Conservation (phyloP, 2,797 vertebrate species). For the Tauraco hartlaubi region DNA sequence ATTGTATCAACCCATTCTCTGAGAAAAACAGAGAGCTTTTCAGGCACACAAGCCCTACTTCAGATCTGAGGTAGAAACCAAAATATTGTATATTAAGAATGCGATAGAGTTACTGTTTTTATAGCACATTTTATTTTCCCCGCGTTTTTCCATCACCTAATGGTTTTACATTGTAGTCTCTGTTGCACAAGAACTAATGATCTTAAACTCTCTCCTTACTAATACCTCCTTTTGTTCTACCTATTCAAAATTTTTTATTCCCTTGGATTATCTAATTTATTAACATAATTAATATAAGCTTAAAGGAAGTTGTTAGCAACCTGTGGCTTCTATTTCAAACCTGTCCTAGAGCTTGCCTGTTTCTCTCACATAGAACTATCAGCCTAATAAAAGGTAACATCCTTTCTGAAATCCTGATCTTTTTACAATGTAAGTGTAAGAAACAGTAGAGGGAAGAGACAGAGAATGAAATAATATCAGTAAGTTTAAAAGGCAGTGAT, state of each 20-base stretch:
- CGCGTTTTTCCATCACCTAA: not conserved
- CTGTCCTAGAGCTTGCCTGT: not conserved
- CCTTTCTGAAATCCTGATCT: not conserved
- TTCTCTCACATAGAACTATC: not conserved
- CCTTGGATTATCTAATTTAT: not conserved
- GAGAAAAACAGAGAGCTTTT: not conserved
- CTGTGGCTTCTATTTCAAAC: not conserved
- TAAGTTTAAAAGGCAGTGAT: not conserved
- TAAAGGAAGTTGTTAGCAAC: not conserved
- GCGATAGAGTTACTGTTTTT: not conserved
- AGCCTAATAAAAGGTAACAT: not conserved
- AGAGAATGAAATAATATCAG: not conserved
- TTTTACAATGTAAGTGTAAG: not conserved
- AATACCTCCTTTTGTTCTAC: not conserved
- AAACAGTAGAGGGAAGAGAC: not conserved
- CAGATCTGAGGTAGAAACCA: not conserved
- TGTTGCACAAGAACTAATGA: not conserved
- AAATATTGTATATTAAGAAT: not conserved
- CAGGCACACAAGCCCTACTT: not conserved
- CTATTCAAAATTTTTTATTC: not conserved
- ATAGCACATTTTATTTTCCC: not conserved
- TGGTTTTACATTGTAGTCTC: not conserved
- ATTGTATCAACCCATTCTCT: not conserved
- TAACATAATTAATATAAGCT: not conserved
- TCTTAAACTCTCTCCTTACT: not conserved